phyloP scores from a whole-genome alignment of 1,140 invertebrate species.

The Trachymyrmex cornetzi region DNA sequence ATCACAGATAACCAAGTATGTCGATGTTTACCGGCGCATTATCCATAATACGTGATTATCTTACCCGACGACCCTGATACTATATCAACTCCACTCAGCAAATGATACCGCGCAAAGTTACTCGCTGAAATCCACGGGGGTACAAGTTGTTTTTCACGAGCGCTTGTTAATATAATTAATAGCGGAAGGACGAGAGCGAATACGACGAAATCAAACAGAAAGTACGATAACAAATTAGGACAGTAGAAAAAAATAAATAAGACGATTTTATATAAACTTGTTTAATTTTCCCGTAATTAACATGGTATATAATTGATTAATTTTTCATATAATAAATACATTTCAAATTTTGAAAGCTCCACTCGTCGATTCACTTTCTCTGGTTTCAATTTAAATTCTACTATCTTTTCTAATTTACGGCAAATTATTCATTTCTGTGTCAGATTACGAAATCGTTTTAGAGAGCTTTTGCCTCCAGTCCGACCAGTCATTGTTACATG shows the following conservation, averaged over 20 bases:
- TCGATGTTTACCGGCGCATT: constrained; percentile 50
- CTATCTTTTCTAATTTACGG: neutral
- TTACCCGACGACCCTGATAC: constrained; percentile 3
- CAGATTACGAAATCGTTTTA: constrained; percentile 23
- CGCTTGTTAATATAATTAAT: constrained; percentile 16
- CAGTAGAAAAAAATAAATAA: neutral
- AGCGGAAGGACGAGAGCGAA: neutral
- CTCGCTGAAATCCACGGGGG: constrained; percentile 1
- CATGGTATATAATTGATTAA: neutral
- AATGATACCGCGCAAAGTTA: neutral
- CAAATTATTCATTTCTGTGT: neutral
- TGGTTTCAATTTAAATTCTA: neutral
- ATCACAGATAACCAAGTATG: constrained; percentile 23
- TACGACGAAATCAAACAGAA: neutral
- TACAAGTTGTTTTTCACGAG: constrained; percentile 14
- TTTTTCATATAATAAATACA: neutral
- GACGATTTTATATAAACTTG: neutral
- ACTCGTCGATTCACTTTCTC: neutral
- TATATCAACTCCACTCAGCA: constrained; percentile 17
- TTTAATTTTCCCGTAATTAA: neutral
- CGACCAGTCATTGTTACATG: neutral
- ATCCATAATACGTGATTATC: constrained; percentile 21
- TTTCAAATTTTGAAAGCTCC: neutral
- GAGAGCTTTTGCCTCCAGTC: neutral
- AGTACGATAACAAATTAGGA: neutral